Percentiles rank a stretch among this genome's conserved stretches.
phyloP scores from a whole-genome alignment of 2,797 vertebrate species.

The Clarias fuscus region DNA sequence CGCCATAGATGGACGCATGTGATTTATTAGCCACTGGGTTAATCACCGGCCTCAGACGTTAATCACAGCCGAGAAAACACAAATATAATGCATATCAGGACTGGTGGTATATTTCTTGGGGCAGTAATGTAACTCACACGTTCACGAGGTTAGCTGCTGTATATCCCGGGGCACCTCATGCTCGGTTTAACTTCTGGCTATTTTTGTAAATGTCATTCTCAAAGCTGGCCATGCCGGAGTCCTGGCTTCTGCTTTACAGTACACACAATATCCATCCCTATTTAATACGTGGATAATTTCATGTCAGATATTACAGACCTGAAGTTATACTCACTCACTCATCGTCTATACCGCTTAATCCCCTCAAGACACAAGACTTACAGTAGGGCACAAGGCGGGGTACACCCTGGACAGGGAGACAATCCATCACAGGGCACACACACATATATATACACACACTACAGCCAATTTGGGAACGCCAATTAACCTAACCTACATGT shows the following conservation, averaged over 20 bases:
- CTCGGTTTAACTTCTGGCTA: neutral
- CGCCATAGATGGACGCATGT: neutral
- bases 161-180: neutral
- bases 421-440: too few relatives aligned
- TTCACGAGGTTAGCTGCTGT: neutral
- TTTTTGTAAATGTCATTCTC: neutral
- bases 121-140: neutral
- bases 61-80: slow-evolving; percentile 24
- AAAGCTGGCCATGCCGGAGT: neutral
- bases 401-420: too few relatives aligned
- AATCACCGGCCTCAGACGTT: slow-evolving; percentile 27
- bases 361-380: too few relatives aligned
- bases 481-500: too few relatives aligned
- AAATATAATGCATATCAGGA: slow-evolving; percentile 22
- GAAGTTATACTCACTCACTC: too few relatives aligned
- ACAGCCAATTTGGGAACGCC: too few relatives aligned
- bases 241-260: neutral
- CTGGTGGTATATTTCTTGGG: slow-evolving; percentile 3
- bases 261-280: too few relatives aligned
- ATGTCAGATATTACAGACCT: too few relatives aligned
- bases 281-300: too few relatives aligned
- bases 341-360: too few relatives aligned
- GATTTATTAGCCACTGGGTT: slow-evolving; percentile 38
- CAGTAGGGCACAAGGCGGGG: too few relatives aligned
- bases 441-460: too few relatives aligned